A percentile compares a stretch with the other conserved stretches of the same genome.
Conservation (phyloP, 2,888 invertebrate genomes). For the Campoplex nolae region DNA sequence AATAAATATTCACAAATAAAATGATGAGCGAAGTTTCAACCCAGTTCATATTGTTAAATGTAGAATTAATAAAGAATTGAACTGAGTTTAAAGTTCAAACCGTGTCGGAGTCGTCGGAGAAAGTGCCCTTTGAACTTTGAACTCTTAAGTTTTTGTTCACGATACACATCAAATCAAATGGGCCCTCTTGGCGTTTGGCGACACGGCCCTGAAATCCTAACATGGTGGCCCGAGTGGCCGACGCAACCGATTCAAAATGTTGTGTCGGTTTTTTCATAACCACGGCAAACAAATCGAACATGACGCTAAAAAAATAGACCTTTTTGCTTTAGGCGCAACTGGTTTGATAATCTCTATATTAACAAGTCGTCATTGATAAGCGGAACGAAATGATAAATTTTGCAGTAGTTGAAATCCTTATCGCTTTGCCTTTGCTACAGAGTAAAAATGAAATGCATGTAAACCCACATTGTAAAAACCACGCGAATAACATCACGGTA, state of each 20-base stretch:
- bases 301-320: neutral
- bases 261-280: neutral
- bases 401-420: neutral
- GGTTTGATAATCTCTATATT: neutral
- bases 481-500: neutral
- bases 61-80: too few species aligned
- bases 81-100: too few species aligned
- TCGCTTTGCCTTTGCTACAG: too few species aligned
- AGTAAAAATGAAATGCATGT: too few species aligned
- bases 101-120: too few species aligned
- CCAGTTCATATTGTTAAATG: too few species aligned
- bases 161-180: neutral
- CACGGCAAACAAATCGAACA: neutral
- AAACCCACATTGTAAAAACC: neutral
- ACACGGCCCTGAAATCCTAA: neutral
- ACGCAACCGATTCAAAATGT: neutral
- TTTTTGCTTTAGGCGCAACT: neutral
- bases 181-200: neutral
- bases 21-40: too few species aligned
- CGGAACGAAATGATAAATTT: neutral
- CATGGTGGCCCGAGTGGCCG: neutral
- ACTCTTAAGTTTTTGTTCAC: too few species aligned
- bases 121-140: too few species aligned
- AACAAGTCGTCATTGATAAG: neutral
- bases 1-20: too few species aligned